Percentiles rank a stretch among this genome's conserved stretches.
Evolutionary conservation across 2,888 invertebrate genomes (phyloP).

Genomic region (Macrosiphum euphorbiae): DNA sequence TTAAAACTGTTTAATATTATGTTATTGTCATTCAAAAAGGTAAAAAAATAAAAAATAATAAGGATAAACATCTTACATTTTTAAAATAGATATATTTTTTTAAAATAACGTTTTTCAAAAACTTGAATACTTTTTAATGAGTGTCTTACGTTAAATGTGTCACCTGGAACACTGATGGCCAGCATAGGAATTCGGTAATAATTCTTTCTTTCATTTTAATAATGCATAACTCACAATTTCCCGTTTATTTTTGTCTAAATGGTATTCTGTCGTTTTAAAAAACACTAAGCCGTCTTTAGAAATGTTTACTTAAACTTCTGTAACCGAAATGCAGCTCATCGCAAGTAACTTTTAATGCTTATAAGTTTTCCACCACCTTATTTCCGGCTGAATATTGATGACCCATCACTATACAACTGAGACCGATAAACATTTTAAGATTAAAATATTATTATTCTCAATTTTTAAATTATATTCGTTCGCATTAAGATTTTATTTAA

Average conservation of each 20-base stretch:
- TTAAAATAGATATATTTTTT: too few species aligned
- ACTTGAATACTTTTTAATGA: too few species aligned
- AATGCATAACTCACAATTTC: background rate
- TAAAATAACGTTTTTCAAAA: too few species aligned
- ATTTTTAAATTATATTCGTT: background rate
- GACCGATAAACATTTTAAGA: background rate
- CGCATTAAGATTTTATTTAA: background rate
- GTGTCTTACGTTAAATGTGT: too few species aligned
- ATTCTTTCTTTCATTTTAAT: too few species aligned
- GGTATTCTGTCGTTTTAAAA: background rate
- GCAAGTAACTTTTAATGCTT: background rate
- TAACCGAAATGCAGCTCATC: background rate
- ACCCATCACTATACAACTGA: background rate
- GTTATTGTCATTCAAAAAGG: too few species aligned
- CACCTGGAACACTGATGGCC: background rate
- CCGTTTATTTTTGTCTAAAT: background rate
- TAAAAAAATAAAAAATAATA: too few species aligned
- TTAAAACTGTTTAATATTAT: too few species aligned
- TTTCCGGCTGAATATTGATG: background rate
- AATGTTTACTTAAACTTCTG: background rate
- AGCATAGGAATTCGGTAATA: background rate
- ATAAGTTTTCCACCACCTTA: background rate
- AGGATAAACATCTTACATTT: too few species aligned
- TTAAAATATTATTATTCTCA: background rate
- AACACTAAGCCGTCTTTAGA: background rate